Evolutionary conservation across 1,140 invertebrate genomes (phyloP).

Genomic region (Eriosoma lanigerum): DNA sequence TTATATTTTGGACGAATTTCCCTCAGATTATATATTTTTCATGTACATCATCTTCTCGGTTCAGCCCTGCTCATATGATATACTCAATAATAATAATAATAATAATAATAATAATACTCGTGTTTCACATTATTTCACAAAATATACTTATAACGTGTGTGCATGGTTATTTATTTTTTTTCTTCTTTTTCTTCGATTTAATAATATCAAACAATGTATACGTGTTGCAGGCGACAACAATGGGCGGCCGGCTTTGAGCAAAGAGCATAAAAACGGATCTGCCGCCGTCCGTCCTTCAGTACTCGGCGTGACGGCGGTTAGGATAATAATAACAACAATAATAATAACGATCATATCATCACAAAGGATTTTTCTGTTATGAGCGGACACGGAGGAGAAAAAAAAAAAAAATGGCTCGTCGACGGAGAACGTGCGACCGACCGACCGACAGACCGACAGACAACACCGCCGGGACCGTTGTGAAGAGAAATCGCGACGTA

Average conservation of each 20-base stretch:
- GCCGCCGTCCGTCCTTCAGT: neutral
- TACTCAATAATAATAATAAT: too few relatives aligned
- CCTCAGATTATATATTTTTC: neutral
- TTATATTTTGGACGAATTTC: neutral
- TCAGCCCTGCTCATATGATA: neutral
- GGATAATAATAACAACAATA: neutral
- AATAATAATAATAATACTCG: neutral
- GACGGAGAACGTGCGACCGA: too few relatives aligned
- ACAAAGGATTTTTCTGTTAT: slow-evolving; percentile 37
- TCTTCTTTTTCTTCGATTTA: neutral
- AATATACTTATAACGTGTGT: neutral
- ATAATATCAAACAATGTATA: slow-evolving; percentile 20
- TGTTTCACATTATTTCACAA: neutral
- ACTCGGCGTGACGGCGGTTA: neutral
- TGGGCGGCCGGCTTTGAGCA: slow-evolving; percentile 20
- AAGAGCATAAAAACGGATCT: slow-evolving; percentile 41
- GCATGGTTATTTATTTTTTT: neutral
- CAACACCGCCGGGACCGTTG: neutral
- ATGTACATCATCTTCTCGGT: neutral
- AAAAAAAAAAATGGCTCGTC: neutral
- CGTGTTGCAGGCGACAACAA: slow-evolving; percentile 43
- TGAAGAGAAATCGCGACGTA: neutral
- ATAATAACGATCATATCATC: neutral
- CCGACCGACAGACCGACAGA: too few relatives aligned
- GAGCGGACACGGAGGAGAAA: neutral